A percentile compares a stretch with the other conserved stretches of the same genome.
phyloP scores from a whole-genome alignment of 2,113 vertebrate genomes.

The Aegotheles bennettii region DNA sequence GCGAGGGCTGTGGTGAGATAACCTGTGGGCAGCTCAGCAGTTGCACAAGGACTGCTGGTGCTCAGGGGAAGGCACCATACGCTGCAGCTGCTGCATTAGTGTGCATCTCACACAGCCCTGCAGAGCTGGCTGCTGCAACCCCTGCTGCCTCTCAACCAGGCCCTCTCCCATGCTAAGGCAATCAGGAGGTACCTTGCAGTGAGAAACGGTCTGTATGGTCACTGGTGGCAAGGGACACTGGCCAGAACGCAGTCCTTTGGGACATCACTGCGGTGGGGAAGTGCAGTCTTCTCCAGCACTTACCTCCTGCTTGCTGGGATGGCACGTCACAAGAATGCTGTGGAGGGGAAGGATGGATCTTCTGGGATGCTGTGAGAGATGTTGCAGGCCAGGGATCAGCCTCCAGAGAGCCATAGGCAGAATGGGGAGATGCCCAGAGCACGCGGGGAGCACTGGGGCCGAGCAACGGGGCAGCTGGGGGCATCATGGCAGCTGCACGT shows the following conservation, averaged over 20 bases:
- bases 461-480: not conserved
- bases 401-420: not conserved
- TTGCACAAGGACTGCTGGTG: not conserved
- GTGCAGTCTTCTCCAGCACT: too few species aligned
- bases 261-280: not conserved
- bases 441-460: not conserved
- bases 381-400: not conserved
- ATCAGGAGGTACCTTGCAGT: not conserved
- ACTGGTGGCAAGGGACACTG: not conserved
- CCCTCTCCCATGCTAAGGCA: not conserved
- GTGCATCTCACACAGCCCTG: not conserved
- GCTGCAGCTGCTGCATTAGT: not conserved
- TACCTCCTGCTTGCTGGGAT: not conserved
- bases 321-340: not conserved
- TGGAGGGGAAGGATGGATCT: not conserved
- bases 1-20: not conserved
- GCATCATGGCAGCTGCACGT: fast-evolving
- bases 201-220: not conserved
- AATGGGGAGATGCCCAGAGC: not conserved
- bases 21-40: not conserved
- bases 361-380: too few species aligned
- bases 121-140: not conserved
- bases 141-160: not conserved
- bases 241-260: not conserved
- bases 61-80: not conserved